Evolutionary conservation across 23 tunicate genomes (phyloP).

Genomic region (Corella eumyota): DNA sequence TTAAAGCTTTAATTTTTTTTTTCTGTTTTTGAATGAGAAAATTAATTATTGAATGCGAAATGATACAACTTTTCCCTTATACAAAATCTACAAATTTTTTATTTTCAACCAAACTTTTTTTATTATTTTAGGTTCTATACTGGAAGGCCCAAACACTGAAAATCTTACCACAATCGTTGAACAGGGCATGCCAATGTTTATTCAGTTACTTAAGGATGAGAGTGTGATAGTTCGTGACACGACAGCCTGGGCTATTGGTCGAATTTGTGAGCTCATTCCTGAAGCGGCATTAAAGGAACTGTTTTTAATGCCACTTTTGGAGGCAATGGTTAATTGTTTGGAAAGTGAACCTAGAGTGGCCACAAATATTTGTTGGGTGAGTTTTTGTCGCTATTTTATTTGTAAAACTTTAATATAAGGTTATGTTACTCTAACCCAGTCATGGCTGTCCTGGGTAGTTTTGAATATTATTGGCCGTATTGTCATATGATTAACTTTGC

Average conservation of each 20-base stretch:
- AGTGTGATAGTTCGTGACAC: slow-evolving; percentile 93
- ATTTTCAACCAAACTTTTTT: no score
- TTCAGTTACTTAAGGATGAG: slow-evolving; percentile 53
- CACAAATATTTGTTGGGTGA: slow-evolving; percentile 94
- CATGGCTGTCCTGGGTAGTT: no score
- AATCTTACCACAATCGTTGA: slow-evolving; percentile 43
- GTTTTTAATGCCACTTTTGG: slow-evolving; percentile 42
- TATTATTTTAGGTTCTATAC: slow-evolving; percentile 48
- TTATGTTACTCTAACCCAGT: no score
- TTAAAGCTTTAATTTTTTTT: no score
- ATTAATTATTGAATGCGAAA: no score
- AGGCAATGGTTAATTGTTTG: slow-evolving; percentile 78
- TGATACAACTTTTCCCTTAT: no score
- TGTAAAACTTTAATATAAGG: no score
- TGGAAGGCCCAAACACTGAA: slow-evolving; percentile 87
- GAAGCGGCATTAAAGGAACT: slow-evolving; percentile 67
- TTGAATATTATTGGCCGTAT: no score
- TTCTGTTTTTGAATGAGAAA: no score
- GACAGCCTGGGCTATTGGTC: slow-evolving; percentile 97
- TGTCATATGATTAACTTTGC: no score
- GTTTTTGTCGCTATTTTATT: slow-evolving; percentile 1
- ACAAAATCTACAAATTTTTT: no score
- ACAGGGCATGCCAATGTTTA: slow-evolving; percentile 69
- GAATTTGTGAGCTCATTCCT: slow-evolving; percentile 88
- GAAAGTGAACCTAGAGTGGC: slow-evolving; percentile 88